Evolutionary conservation across 1,140 invertebrate species (phyloP).

Genomic region (Adelges cooleyi): DNA sequence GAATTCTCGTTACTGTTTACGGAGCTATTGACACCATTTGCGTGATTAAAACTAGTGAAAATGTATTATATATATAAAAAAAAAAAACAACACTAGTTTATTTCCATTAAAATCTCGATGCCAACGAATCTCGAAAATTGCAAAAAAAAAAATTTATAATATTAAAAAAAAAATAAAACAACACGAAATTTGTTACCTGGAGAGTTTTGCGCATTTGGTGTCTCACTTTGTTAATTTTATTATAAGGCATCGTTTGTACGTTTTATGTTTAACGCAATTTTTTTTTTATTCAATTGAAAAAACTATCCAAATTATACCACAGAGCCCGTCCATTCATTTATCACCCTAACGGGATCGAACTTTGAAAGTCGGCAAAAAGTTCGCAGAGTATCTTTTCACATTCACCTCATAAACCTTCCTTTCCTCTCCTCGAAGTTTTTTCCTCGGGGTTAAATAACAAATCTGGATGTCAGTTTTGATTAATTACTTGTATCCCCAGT

Average conservation of each 20-base stretch:
- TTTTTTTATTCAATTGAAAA: too few species aligned
- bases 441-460: slow-evolving; percentile 14
- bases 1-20: too few species aligned
- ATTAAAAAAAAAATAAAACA: too few species aligned
- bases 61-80: too few species aligned
- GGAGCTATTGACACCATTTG: slow-evolving; percentile 2
- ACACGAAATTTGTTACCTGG: background rate
- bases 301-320: too few species aligned
- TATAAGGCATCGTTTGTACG: too few species aligned
- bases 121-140: too few species aligned
- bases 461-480: slow-evolving; percentile 11
- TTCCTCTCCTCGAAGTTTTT: background rate
- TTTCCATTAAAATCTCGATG: background rate
- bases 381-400: slow-evolving; percentile 2
- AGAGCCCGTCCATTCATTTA: background rate
- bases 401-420: background rate
- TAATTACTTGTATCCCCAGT: background rate
- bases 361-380: slow-evolving; percentile 15
- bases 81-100: background rate
- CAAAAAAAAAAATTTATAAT: too few species aligned
- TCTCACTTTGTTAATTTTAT: too few species aligned
- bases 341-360: background rate
- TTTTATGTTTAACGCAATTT: too few species aligned
- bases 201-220: background rate
- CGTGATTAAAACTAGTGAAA: background rate